Conservation (phyloP, 2,888 invertebrate species). For the Meiosimyza decipiens region DNA sequence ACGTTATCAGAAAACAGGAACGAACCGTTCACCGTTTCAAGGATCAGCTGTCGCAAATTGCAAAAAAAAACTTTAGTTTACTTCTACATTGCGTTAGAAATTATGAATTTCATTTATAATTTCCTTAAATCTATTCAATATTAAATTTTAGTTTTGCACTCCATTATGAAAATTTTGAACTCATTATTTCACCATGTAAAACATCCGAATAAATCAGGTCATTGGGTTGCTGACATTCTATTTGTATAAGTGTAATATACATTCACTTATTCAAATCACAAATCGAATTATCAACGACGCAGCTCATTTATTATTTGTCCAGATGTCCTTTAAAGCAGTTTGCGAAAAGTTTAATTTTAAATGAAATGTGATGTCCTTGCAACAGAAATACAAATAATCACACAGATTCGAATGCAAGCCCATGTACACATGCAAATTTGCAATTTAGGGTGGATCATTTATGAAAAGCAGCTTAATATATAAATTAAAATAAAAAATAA, state of each 20-base stretch:
- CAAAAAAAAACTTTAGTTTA: background rate
- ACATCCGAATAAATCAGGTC: background rate
- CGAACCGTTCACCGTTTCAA: background rate
- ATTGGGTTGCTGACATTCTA: background rate
- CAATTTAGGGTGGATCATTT: background rate
- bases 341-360: constrained; percentile 21
- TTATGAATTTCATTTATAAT: too few species aligned
- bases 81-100: too few species aligned
- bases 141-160: background rate
- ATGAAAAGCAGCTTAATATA: background rate
- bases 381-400: constrained; percentile 40
- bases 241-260: background rate
- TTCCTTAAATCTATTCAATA: too few species aligned
- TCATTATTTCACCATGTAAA: background rate
- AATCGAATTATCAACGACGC: constrained; percentile 27
- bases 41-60: background rate
- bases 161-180: background rate
- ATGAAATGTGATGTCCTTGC: background rate
- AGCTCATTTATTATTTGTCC: constrained; percentile 24
- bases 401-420: constrained; percentile 22
- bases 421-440: background rate
- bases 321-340: constrained; percentile 20
- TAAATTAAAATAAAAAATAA: too few species aligned
- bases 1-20: too few species aligned
- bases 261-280: constrained; percentile 12